Conservation (phyloP, 2,797 vertebrate genomes). For the Semaprochilodus insignis region DNA sequence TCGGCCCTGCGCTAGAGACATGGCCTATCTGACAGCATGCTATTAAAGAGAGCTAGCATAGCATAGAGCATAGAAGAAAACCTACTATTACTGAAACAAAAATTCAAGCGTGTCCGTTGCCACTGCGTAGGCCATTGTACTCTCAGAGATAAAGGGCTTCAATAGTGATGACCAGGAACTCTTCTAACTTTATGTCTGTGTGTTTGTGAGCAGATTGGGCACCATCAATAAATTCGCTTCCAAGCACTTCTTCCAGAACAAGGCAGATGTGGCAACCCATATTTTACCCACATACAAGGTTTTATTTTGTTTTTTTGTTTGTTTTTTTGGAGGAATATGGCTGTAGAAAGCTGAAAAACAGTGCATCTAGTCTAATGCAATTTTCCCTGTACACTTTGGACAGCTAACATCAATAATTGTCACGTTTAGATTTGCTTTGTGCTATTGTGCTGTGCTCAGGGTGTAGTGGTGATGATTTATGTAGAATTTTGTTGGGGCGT, state of each 20-base stretch:
- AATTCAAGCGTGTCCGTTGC: constrained; percentile 24
- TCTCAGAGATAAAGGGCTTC: neutral
- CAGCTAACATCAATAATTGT: no score
- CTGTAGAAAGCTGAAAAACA: no score
- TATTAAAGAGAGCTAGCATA: constrained; percentile 51
- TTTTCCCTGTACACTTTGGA: no score
- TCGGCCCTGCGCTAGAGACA: constrained; percentile 36
- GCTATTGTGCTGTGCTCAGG: no score
- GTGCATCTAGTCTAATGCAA: no score
- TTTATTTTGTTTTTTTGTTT: no score
- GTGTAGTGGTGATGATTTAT: no score
- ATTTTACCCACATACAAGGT: no score
- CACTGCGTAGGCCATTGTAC: neutral
- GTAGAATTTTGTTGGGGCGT: no score
- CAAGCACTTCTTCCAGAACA: constrained; percentile 23
- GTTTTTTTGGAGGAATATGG: no score
- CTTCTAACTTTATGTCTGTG: neutral
- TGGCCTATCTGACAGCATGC: constrained; percentile 42
- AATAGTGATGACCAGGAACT: constrained; percentile 26
- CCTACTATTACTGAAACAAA: constrained; percentile 45
- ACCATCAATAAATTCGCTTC: constrained; percentile 29
- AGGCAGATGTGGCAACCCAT: neutral
- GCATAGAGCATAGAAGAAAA: constrained; percentile 33
- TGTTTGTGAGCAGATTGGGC: constrained; percentile 19
- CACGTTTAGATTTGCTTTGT: no score